Evolutionary conservation across 92 coral and sea anemone species (phyloP), one percentile per base, ranked within the genome.

Genomic region (Pocillopora meandrina): DNA sequence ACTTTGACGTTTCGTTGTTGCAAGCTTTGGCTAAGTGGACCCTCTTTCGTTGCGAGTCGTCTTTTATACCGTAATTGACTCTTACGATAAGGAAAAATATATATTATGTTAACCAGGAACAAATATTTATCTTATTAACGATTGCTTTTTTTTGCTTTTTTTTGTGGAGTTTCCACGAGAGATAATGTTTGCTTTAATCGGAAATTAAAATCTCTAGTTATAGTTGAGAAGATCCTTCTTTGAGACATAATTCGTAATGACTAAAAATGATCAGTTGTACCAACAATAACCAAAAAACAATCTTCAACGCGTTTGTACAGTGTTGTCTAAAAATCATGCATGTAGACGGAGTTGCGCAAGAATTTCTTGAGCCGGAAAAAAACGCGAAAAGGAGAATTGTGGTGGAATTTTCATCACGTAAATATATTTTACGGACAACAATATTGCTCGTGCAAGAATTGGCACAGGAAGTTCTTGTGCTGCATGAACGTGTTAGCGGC

Each of bases 21-120:
- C 56, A 61, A 61, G 84, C 66, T 69, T 11, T 18, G 10, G 31
- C 61, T 12, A 58, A 71, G 61, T 71, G 86, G n/a, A 72, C 6
- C 16, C 49, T 72, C 3, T 23, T 60, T 61, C 20, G 19, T 16
- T 47, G 61, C 21, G 14, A 16, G 79, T 10, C 71, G n/a, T 62
- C 20, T 72, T 82, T 58, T 82, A 71, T 82, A 72, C 78, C 12
- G 35, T 67, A 56, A 67, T 80, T n/a, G 78, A 56, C 71, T 61
- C 47, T 13, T 60, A 0, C 56, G 65, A 62, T 82, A 33, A 61
- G 34, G 3, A 10, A 16, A 47, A 72, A 82, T 61, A 36, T 60
- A 17, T 59, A 59, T 72, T 72, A 72, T 72, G 71, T 19, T 35
- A 82, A 82, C 36, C 14, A 42, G 1, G 71, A 60, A 52, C 76